These are phyloP conservation scores for Gasteruption jaculator DNA, from an alignment of 2,888 invertebrate species.

Conservation along the genomic window DNA sequence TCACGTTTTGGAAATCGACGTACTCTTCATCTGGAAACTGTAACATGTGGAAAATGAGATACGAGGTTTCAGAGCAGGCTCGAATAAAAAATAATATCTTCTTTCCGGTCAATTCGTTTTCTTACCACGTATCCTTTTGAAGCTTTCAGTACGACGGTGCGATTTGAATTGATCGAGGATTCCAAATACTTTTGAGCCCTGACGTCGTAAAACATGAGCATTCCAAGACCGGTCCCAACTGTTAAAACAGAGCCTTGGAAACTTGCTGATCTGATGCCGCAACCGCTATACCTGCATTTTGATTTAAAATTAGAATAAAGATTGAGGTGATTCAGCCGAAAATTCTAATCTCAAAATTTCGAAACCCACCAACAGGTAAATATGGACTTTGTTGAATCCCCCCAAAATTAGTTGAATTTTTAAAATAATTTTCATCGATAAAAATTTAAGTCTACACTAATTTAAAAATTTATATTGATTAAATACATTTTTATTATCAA, in stretches of 20 bases:
- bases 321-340: not conserved
- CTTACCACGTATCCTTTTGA: conserved; percentile 86
- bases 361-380: too few relatives aligned
- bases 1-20: conserved; percentile 77
- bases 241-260: conserved; percentile 88
- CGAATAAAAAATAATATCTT: too few relatives aligned
- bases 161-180: conserved; percentile 82
- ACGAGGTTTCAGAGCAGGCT: too few relatives aligned
- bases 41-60: conserved; percentile 6
- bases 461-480: not conserved
- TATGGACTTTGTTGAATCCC: too few relatives aligned
- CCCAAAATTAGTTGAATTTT: too few relatives aligned
- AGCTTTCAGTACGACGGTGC: conserved; percentile 82
- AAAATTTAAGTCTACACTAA: too few relatives aligned
- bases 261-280: conserved; percentile 87
- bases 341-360: too few relatives aligned
- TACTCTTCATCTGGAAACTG: conserved; percentile 83
- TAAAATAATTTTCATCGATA: too few relatives aligned
- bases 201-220: conserved; percentile 90
- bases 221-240: conserved; percentile 88
- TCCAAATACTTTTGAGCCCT: conserved; percentile 88
- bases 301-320: conserved; percentile 38
- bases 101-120: too few relatives aligned
- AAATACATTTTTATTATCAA: not conserved
- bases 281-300: conserved; percentile 80